Percentiles rank a stretch among this genome's conserved stretches.
Conservation (phyloP, 2,113 vertebrate genomes). For the Blennius ocellaris region DNA sequence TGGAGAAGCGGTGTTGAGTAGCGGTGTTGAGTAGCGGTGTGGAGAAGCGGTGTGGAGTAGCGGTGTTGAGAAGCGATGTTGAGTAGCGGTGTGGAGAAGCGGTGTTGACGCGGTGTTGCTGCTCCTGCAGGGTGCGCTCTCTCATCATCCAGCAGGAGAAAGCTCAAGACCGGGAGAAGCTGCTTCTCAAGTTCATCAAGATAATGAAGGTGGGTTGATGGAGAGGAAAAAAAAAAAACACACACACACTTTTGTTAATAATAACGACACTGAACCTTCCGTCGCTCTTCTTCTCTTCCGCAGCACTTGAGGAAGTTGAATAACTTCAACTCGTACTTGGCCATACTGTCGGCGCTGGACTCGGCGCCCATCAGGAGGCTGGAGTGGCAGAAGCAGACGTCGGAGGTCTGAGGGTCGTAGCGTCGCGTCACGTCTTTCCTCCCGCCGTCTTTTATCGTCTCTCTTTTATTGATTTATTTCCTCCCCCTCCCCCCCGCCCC, state of each 20-base stretch:
- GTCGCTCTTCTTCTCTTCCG: neutral
- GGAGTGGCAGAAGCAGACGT: slow-evolving; percentile 99
- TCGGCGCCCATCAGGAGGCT: slow-evolving; percentile 96
- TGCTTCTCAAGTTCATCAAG: slow-evolving; percentile 98
- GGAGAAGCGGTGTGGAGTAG: too few relatives aligned
- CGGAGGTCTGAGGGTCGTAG: slow-evolving; percentile 88
- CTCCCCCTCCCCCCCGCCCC: too few relatives aligned
- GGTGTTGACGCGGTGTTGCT: neutral
- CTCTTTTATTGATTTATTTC: too few relatives aligned
- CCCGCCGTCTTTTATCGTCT: too few relatives aligned
- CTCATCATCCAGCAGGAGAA: slow-evolving; percentile 99
- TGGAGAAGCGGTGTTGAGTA: too few relatives aligned
- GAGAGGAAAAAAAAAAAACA: too few relatives aligned
- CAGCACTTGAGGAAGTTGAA: slow-evolving; percentile 98
- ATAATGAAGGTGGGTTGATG: slow-evolving; percentile 94
- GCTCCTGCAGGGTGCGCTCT: slow-evolving; percentile 91
- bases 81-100: too few relatives aligned
- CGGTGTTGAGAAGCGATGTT: too few relatives aligned
- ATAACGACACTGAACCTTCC: too few relatives aligned
- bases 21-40: too few relatives aligned
- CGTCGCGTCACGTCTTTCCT: too few relatives aligned
- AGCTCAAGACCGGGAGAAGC: slow-evolving; percentile 95
- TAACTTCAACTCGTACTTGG: slow-evolving; percentile 99
- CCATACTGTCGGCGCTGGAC: slow-evolving; percentile 97
- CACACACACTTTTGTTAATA: too few relatives aligned